Evolutionary conservation across 2,113 vertebrate species (phyloP).

Genomic region (Hipposideros armiger): DNA sequence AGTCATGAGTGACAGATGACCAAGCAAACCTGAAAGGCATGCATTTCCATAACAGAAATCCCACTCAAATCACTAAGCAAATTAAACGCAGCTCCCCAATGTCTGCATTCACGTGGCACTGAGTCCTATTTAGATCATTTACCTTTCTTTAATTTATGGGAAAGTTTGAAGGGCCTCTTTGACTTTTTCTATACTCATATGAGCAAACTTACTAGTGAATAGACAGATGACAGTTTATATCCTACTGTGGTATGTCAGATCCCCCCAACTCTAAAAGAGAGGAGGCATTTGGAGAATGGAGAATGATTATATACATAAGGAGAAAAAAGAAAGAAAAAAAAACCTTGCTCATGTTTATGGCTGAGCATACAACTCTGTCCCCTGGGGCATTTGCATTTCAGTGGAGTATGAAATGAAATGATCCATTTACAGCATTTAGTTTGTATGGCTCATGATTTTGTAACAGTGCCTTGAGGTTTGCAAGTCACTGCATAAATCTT

Average conservation of each 20-base stretch:
- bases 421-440: conserved; percentile 60
- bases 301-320: not conserved
- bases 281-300: conserved; percentile 23
- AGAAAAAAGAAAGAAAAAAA: not conserved
- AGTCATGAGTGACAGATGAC: not conserved
- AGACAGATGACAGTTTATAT: conserved; percentile 19
- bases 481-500: conserved; percentile 71
- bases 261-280: not conserved
- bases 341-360: not conserved
- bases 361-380: conserved; percentile 30
- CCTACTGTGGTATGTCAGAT: not conserved
- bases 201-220: not conserved
- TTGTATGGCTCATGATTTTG: conserved; percentile 64
- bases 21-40: not conserved
- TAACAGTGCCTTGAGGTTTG: conserved; percentile 62
- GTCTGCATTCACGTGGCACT: not conserved
- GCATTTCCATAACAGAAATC: not conserved
- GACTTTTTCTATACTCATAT: not conserved
- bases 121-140: not conserved
- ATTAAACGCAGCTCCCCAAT: not conserved
- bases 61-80: not conserved
- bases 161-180: not conserved
- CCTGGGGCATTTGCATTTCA: conserved; percentile 47
- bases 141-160: conserved; percentile 28
- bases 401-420: conserved; percentile 62